Base-by-base conservation (phyloP, 1,140 invertebrate genomes). In the Zaprionus camerounensis region DNA sequence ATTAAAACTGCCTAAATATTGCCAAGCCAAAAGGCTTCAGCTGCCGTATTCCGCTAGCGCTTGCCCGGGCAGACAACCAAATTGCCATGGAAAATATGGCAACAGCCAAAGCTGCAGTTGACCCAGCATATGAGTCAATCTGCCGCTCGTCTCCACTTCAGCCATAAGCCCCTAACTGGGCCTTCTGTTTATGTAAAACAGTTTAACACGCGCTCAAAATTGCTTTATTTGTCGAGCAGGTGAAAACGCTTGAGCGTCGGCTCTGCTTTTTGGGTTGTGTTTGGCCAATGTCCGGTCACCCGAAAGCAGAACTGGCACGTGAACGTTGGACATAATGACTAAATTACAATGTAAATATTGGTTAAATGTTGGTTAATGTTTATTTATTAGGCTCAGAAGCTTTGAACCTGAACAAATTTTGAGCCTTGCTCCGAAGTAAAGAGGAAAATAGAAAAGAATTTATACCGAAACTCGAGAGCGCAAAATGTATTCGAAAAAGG, bases 1-100 rank as follows among this genome's bases (percentile, higher is more conserved):
- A 82, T 84, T 82, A 82, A 82, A 82, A 84, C 81, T 83, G 80
- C 80, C 80, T 79, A 80, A 83, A 79, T 76, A 80, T 76, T 80
- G 66, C 76, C 76, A 68, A 59, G 72, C 59, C 69, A 34, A 56
- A 65, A 65, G 64, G 66, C 70, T 70, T 66, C 49, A 69, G 49
- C 69, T 44, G 51, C 2, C 38, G n/a, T 61, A 41, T 41, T 13
- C 31, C 28, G 36, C 51, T 41, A 46, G 38, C 53, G 67, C 34
- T 58, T 63, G 46, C 59, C 46, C 51, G 57, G 71, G 41, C 68
- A 67, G 76, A 72, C 76, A 76, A 73, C 65, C 61, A 82, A 83
- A 83, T 79, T 74, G 69, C 76, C 65, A 53, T 53, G 58, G 71
- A 76, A 82, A 82, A 78, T 81, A 81, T 79, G 75, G 64, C 58